Conservation (phyloP, 2,888 invertebrate species). For the Heliconius charithonia region DNA sequence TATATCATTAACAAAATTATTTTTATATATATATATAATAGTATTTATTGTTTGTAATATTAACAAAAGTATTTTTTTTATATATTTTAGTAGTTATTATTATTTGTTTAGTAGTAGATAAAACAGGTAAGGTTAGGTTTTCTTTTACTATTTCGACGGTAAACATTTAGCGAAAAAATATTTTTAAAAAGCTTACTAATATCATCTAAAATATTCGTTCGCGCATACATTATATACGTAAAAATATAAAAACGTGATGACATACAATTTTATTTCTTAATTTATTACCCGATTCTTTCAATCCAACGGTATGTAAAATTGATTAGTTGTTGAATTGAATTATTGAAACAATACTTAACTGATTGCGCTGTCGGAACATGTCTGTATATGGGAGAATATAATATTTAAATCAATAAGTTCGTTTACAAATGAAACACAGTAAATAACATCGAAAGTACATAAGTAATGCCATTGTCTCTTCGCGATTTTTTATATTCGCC, state of each 20-base stretch:
- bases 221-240: background rate
- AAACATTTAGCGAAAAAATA: background rate
- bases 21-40: too few species aligned
- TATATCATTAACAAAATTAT: too few species aligned
- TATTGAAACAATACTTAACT: slow-evolving; percentile 29
- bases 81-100: too few species aligned
- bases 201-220: background rate
- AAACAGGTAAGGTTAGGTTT: background rate
- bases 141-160: background rate
- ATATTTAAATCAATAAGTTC: slow-evolving; percentile 40
- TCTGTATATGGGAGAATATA: slow-evolving; percentile 37
- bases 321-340: slow-evolving; percentile 27
- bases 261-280: slow-evolving; percentile 9
- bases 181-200: background rate
- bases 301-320: background rate
- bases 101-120: background rate
- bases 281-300: background rate
- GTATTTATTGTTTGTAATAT: too few species aligned
- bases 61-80: too few species aligned
- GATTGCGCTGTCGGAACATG: slow-evolving; percentile 39
- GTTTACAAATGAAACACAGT: slow-evolving; percentile 17
- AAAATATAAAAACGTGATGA: background rate
- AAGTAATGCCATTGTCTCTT: slow-evolving; percentile 22
- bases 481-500: slow-evolving; percentile 24
- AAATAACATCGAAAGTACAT: slow-evolving; percentile 27